Base-by-base conservation (phyloP, 2,797 vertebrate species). In the Dryobates pubescens region DNA sequence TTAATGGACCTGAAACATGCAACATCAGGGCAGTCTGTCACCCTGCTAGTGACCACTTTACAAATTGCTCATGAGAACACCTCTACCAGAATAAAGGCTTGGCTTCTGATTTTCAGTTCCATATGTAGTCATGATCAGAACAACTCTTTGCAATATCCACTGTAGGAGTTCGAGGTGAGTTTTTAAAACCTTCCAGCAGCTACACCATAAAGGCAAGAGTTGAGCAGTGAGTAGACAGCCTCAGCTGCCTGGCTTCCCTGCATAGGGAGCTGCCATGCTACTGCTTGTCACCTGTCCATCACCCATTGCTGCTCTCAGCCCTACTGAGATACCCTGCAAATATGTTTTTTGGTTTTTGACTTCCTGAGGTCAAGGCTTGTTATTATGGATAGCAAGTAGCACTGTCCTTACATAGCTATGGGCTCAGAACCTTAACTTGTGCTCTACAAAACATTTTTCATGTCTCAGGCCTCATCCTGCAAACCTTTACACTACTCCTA, bases 1-100 rank as follows among this genome's bases (percentile, higher is more conserved):
- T 8, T 53, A 61, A 26, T 0, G 4, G 26, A 53, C 22, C 34
- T 45, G 49, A 87, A 69, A 70, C 1, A 0, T 14, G 36, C 9
- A 8, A 43, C 45, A 17, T 17, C 26, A 45, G 64, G n/a, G 14
- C 54, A 85, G 27, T 10, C 22, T 11, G 56, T 27, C 59, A 45
- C 27, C 4, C 47, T 32, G 32, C 8, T 61, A 54, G 13, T 67
- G 64, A 7, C 27, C 14, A 45, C 49, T 70, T 63, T 23, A 17
- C 34, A 73, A 80, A 30, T 0, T 1, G 7, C 45, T 93, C n/a
- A 3, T 6, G 8, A 47, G 32, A 67, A 13, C 26, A 13, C 32
- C 22, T 57, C 29, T 73, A 34, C 7, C 54, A 77, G 49, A 62
- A 34, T 16, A 69, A 51, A 83, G 22, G 7, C 6, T 27, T 22